Evolutionary conservation across 2,113 vertebrate species (phyloP).

Genomic region (Neogale vison): DNA sequence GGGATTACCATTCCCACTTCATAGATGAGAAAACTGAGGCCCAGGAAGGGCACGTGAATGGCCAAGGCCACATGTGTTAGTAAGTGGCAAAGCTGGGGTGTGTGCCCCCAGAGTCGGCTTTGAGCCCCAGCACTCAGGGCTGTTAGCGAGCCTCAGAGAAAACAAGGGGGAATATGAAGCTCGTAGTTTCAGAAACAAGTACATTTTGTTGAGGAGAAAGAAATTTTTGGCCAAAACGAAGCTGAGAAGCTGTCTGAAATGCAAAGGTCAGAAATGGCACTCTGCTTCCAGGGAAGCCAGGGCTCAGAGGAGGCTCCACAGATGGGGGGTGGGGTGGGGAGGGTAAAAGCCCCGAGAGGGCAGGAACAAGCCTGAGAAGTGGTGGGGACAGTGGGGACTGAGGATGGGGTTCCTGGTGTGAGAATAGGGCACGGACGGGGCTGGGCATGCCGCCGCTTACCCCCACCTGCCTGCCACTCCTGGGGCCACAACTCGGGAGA

Average conservation of each 20-base stretch:
- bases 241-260: background rate
- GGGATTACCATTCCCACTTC: background rate
- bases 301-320: background rate
- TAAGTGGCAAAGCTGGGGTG: background rate
- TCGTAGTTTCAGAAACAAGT: background rate
- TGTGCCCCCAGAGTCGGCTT: background rate
- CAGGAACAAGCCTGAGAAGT: background rate
- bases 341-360: background rate
- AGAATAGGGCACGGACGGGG: rapidly evolving
- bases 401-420: background rate
- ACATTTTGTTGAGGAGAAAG: background rate
- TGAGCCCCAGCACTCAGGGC: background rate
- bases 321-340: too few species aligned
- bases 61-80: background rate
- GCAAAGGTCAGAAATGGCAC: background rate
- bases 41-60: background rate
- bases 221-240: background rate
- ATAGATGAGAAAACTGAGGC: background rate
- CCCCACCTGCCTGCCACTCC: background rate
- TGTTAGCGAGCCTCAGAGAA: background rate
- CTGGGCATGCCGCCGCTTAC: rapidly evolving
- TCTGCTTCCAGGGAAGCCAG: background rate
- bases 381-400: background rate
- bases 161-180: background rate
- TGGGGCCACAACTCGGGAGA: rapidly evolving